Percentiles rank a stretch among this genome's conserved stretches.
These are phyloP conservation scores for Chymomyza caudatula DNA, from an alignment of 2,888 invertebrate species.

Conservation along the genomic window DNA sequence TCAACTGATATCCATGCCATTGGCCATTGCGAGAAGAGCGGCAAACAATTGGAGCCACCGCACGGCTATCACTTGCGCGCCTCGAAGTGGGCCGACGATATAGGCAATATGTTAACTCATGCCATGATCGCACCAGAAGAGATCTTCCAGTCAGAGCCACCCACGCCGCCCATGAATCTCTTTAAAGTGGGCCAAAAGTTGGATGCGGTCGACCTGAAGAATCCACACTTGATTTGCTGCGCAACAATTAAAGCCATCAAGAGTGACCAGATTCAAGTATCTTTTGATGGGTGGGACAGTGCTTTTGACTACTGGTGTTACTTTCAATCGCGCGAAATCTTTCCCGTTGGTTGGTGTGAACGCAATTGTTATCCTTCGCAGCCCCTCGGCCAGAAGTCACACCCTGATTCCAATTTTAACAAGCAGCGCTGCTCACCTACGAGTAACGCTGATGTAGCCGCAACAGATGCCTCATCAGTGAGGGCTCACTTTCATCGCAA, in stretches of 20 bases:
- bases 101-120: constrained; percentile 92
- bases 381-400: constrained; percentile 94
- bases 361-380: constrained; percentile 95
- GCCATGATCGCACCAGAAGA: constrained; percentile 93
- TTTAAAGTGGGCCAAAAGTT: constrained; percentile 95
- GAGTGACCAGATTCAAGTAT: constrained; percentile 95
- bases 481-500: too few species aligned
- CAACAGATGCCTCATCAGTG: too few species aligned
- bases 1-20: constrained; percentile 96
- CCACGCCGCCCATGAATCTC: constrained; percentile 87
- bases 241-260: constrained; percentile 96
- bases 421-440: too few species aligned
- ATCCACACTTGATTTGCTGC: constrained; percentile 97
- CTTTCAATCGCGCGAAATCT: constrained; percentile 95
- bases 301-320: constrained; percentile 98
- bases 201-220: constrained; percentile 98
- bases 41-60: constrained; percentile 96
- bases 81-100: constrained; percentile 97
- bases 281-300: constrained; percentile 98
- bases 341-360: constrained; percentile 97
- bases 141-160: constrained; percentile 93
- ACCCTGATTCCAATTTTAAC: too few species aligned
- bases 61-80: constrained; percentile 97
- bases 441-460: too few species aligned
- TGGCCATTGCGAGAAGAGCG: constrained; percentile 94